Conservation (phyloP, 2,888 invertebrate genomes). For the Megalurothrips usitatus region DNA sequence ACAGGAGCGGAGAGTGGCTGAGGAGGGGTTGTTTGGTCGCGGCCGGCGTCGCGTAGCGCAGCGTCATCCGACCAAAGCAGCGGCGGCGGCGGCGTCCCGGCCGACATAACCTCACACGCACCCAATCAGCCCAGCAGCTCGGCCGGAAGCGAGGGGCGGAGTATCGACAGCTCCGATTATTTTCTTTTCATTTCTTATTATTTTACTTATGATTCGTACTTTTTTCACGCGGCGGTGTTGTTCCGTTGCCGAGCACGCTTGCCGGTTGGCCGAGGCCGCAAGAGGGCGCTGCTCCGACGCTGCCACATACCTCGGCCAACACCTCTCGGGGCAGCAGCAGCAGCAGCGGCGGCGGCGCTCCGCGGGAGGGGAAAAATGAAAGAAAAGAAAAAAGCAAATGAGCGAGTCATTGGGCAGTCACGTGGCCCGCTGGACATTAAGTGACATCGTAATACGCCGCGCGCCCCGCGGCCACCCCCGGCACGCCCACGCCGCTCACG, state of each 20-base stretch:
- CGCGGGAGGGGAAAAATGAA: neutral
- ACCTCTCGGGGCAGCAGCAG: too few species aligned
- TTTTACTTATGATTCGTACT: too few species aligned
- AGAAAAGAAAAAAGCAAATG: neutral
- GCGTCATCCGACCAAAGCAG: neutral
- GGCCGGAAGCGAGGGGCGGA: too few species aligned
- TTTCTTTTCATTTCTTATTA: too few species aligned
- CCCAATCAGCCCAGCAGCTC: too few species aligned
- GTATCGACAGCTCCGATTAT: too few species aligned
- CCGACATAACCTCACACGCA: neutral
- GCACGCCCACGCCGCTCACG: neutral
- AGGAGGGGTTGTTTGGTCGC: neutral
- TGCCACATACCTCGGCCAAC: neutral
- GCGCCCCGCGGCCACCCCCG: neutral
- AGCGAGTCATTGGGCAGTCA: slow-evolving; percentile 4
- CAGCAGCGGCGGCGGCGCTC: neutral
- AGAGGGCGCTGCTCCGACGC: neutral
- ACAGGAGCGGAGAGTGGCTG: neutral
- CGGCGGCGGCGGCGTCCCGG: neutral
- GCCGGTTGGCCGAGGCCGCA: too few species aligned
- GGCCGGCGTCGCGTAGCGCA: too few species aligned
- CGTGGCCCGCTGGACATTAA: neutral
- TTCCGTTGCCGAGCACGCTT: too few species aligned
- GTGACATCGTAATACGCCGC: neutral
- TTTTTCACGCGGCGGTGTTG: too few species aligned